Conservation (phyloP, 2,113 vertebrate species). For the Oreocharis arfaki region DNA sequence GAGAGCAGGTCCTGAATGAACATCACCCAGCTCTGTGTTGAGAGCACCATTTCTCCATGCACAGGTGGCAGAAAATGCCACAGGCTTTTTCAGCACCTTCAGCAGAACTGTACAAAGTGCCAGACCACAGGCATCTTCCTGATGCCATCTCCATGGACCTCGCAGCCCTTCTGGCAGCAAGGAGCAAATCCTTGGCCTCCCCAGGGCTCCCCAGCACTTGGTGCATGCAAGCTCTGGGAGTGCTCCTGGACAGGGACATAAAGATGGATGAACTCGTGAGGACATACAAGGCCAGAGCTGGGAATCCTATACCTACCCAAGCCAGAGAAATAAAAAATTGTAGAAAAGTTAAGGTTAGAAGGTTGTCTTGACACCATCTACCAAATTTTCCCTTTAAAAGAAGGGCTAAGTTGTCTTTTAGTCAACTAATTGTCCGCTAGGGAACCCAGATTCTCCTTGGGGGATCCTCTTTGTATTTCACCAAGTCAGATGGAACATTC, state of each 20-base stretch:
- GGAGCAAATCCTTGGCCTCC: accelerated
- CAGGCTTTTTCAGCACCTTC: not conserved
- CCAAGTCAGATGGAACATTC: not conserved
- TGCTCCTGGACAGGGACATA: not conserved
- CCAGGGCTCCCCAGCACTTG: accelerated
- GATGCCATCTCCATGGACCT: accelerated
- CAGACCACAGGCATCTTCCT: not conserved
- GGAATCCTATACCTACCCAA: not conserved
- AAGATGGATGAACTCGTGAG: too few species aligned
- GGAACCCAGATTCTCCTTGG: not conserved
- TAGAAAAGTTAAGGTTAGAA: not conserved
- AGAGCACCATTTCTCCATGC: not conserved
- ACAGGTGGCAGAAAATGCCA: not conserved
- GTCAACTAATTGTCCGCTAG: not conserved
- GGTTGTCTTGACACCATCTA: not conserved
- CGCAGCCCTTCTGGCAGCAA: not conserved
- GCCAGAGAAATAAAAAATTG: not conserved
- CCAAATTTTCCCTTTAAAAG: not conserved
- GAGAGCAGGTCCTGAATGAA: not conserved
- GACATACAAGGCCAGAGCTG: not conserved
- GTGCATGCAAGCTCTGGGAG: not conserved
- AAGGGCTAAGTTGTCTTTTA: not conserved
- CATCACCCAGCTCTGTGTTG: not conserved
- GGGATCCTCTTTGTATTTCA: not conserved
- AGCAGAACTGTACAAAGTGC: not conserved